Conservation (phyloP, 2,888 invertebrate species). For the Thereva unica region DNA sequence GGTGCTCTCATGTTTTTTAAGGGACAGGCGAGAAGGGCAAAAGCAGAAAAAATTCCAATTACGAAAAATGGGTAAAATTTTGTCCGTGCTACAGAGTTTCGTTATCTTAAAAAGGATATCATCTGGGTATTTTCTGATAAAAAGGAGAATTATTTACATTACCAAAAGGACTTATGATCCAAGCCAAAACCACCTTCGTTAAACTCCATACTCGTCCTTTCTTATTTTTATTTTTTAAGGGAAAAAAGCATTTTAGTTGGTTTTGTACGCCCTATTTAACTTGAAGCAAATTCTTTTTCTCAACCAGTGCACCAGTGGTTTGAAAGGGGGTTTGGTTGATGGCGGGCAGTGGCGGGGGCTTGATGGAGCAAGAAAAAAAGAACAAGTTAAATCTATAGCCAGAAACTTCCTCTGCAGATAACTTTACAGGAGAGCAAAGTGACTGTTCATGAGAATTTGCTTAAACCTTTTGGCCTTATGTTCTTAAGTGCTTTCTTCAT, state of each 20-base stretch:
- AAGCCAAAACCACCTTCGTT: too few relatives aligned
- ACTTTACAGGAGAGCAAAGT: neutral
- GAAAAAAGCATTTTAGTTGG: neutral
- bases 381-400: conserved; percentile 1
- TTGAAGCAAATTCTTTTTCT: conserved; percentile 5
- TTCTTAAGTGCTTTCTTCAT: conserved; percentile 9
- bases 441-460: conserved; percentile 14
- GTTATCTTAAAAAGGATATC: conserved; percentile 30
- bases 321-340: neutral
- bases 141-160: conserved; percentile 16
- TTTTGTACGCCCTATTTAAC: conserved; percentile 3
- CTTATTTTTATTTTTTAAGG: too few relatives aligned
- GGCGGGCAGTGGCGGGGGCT: neutral
- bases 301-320: neutral
- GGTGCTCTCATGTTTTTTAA: too few relatives aligned
- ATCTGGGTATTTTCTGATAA: conserved; percentile 27
- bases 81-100: conserved; percentile 14
- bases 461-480: conserved; percentile 29
- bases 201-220: neutral
- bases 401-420: neutral
- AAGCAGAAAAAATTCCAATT: conserved; percentile 33
- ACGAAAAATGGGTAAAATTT: conserved; percentile 28
- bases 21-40: too few relatives aligned
- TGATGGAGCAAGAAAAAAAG: neutral
- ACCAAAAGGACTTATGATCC: too few relatives aligned